Base-by-base conservation (phyloP, 2,797 vertebrate genomes). In the Sebastolobus altivelis region DNA sequence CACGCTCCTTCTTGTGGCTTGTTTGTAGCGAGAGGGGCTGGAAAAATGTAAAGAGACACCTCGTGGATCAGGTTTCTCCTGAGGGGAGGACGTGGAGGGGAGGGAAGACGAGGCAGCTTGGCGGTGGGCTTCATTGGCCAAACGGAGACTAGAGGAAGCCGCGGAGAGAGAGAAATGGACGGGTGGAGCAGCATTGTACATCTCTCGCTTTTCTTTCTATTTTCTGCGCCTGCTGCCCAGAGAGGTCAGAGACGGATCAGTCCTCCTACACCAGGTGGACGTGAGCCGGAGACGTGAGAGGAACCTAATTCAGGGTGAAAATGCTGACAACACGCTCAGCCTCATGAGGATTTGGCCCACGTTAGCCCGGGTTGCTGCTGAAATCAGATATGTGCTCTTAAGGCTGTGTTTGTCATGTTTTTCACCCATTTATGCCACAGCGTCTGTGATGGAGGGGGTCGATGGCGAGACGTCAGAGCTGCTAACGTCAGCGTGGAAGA, bases 41-140 rank as follows among this genome's bases (percentile, higher is more conserved):
- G 73, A 84, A 81, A 90, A 76, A 84, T 89, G 93, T 92, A 95
- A 95, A 93, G 86, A 88, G 93, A 94, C 90, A 89, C 92, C 88
- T 59, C 60, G 62, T 60, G 86, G 92, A 85, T 96, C 94, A 6
- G 83, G 93, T 96, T 95, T 92, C 94, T 84, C 77, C 70, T 72
- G 65, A 77, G 79, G 86, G 81, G 78, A 67, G 87, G 79, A 80
- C 22, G 31, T 58, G 78, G 74, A 83, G 80, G 82, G 84, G 79
- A 75, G 75, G 82, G 76, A 56, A 66, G 79, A 73, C 12, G 60
- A 56, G 70, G 70, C 54, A 11, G 79, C 25, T 49, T 60, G 84
- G 77, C 58, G 66, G 90, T 82, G 90, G 89, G 84, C 87, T 92
- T 85, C 88, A 85, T 86, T 92, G 93, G 92, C 79, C 88, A 59